Base-by-base conservation (phyloP, 1,140 invertebrate genomes). In the Bactericera cockerelli region DNA sequence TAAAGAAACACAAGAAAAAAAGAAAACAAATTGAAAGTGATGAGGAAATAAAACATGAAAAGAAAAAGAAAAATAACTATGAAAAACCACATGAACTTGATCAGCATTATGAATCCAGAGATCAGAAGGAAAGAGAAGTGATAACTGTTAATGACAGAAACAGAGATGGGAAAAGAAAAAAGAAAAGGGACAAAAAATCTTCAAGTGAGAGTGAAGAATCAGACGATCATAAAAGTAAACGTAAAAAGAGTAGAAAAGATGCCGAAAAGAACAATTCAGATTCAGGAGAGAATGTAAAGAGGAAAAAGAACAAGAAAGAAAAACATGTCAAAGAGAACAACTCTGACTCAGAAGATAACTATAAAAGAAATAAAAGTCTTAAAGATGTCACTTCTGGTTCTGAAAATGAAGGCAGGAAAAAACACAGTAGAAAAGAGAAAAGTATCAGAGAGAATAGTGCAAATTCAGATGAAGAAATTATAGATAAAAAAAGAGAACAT, bases 41-140 rank as follows among this genome's bases (percentile, higher is more conserved):
- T 19, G 56, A 61, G 11, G 61, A 63, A 26, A 57, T 63, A 13
- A 57, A 61, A 19, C 33, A 56, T 31, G 31, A 57, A 24, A 58
- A 22, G 22, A 54, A 59, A 39, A 10, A 36, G 19, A 56, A 58
- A 2, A 42, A 53, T 16, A 59, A 53, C 58, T 33, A 56, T 22
- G 54, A 59, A 1, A 42, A 61, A 22, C 13, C 28, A 31, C 4
- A 31, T 31, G 28, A 31, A 31, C 4, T 31, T 31, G 57, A 64
- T 38, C 62, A 55, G 38, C 60, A 64, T 13, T 59, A 62, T 39
- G 33, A 58, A 36, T 22, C 57, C 19, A 59, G 49, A 39, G 25
- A 58, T 8, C 58, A 58, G 25, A 56, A 38, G 22, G 56, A 39
- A 16, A 60, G 21, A 56, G 57, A 54, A 24, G 49, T 57, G 21